Percentiles rank a stretch among this genome's conserved stretches.
phyloP scores from a whole-genome alignment of 1,140 invertebrate genomes.

The Mylabris phalerata region DNA sequence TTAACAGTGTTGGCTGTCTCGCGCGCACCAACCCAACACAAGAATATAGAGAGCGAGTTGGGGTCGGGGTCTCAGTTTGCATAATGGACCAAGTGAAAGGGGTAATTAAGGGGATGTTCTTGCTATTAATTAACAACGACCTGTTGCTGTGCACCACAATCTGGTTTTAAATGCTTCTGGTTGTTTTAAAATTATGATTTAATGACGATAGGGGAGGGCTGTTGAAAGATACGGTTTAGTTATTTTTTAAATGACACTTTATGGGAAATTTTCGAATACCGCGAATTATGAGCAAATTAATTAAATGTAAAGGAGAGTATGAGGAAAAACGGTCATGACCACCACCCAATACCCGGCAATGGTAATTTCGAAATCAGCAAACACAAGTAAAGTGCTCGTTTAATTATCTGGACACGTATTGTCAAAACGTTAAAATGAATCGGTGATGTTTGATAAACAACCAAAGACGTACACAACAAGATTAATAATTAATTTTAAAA shows the following conservation, averaged over 20 bases:
- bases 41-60: not conserved
- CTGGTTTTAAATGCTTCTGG: conserved; percentile 5
- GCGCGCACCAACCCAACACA: not conserved
- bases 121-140: conserved; percentile 41
- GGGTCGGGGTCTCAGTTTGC: conserved; percentile 33
- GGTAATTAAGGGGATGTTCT: conserved; percentile 39
- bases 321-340: not conserved
- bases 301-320: too few relatives aligned
- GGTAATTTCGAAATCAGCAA: not conserved
- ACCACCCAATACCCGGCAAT: not conserved
- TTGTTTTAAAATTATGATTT: conserved; percentile 9
- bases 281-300: too few relatives aligned
- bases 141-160: conserved; percentile 28
- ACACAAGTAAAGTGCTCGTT: conserved; percentile 7
- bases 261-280: too few relatives aligned
- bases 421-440: conserved; percentile 17
- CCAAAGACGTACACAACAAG: conserved; percentile 12
- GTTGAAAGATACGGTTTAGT: too few relatives aligned
- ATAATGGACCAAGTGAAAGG: conserved; percentile 41
- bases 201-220: too few relatives aligned
- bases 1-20: conserved; percentile 22
- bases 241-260: too few relatives aligned
- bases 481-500: conserved; percentile 26
- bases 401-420: conserved; percentile 25
- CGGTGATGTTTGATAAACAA: conserved; percentile 21